A percentile compares a stretch with the other conserved stretches of the same genome.
Conservation (phyloP, 2,113 vertebrate species). For the Elachura formosa region DNA sequence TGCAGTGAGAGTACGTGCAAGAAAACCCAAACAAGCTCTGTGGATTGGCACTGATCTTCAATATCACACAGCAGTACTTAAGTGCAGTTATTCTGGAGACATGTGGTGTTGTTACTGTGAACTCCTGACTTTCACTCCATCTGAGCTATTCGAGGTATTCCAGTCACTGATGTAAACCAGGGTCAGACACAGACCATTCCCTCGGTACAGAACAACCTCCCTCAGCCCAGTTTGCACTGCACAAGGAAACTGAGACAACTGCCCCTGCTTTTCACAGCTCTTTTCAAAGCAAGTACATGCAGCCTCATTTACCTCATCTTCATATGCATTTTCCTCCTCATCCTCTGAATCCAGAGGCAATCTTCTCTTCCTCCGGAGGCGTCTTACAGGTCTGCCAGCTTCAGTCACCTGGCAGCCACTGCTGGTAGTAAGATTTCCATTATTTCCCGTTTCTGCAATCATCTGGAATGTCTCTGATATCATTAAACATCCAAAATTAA, state of each 20-base stretch:
- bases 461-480: conserved; percentile 66
- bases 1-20: neutral
- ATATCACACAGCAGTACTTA: neutral
- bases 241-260: neutral
- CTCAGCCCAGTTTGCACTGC: neutral
- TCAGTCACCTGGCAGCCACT: conserved; percentile 57
- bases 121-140: neutral
- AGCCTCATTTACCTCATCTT: conserved; percentile 77
- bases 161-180: neutral
- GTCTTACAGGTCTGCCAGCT: conserved; percentile 77
- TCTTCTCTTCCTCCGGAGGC: conserved; percentile 85
- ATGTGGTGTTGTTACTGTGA: neutral
- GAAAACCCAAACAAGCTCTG: neutral
- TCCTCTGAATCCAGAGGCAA: conserved; percentile 88
- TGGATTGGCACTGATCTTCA: neutral
- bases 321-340: conserved; percentile 83
- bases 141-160: neutral
- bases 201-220: neutral
- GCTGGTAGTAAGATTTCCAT: conserved; percentile 6
- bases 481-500: conserved; percentile 17
- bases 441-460: conserved; percentile 61
- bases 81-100: neutral
- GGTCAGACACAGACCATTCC: neutral
- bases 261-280: neutral
- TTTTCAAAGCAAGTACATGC: neutral